Evolutionary conservation across 2,888 invertebrate genomes (phyloP), one percentile per base, ranked within the genome.

Genomic region (Anthophora plumipes): DNA sequence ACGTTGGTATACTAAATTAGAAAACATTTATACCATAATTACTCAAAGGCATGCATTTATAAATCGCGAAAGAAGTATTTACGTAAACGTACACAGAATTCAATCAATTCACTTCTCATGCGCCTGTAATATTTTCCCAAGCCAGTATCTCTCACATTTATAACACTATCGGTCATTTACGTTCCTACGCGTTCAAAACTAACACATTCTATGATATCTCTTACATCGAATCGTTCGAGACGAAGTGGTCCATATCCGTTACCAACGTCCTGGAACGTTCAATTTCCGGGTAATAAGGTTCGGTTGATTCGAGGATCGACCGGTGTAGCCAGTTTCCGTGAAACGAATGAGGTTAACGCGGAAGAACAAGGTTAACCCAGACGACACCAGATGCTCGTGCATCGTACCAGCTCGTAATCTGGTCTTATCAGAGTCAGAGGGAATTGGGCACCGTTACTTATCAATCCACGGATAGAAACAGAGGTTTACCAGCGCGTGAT

Each of bases 361-460:
- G 37, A 64, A 37, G 55, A 66, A 55, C 22, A 59, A 67, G 74
- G 54, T 76, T 72, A 72, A 64, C 39, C 31, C 12, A 20, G 43
- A 52, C 68, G 39, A 61, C 50, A 52, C 52, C 59, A 39, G 48
- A 52, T 41, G 46, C 59, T 55, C 50, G 55, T 39, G 46, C 25
- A 52, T 66, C 63, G 17, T 22, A 12, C 43, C 43, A 25, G 20
- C 61, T 17, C 25, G 74, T 72, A 73, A 81, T 81, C 82, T 61
- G n/a, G 31, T 39, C 31, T 82, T 82, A 82, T 82, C 77, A 11
- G n/a, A n/a, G 74, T 41, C 6, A 37, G 25, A 63, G 31, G 46
- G 54, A 37, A 59, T 70, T 71, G 64, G 63, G 68, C 43, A 85
- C 64, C 48, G 59, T 67, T 64, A 63, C 64, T 86, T 85, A 83